A percentile compares a stretch with the other conserved stretches of the same genome.
phyloP scores from a whole-genome alignment of 1,140 invertebrate species.

The Bicyclus anynana region DNA sequence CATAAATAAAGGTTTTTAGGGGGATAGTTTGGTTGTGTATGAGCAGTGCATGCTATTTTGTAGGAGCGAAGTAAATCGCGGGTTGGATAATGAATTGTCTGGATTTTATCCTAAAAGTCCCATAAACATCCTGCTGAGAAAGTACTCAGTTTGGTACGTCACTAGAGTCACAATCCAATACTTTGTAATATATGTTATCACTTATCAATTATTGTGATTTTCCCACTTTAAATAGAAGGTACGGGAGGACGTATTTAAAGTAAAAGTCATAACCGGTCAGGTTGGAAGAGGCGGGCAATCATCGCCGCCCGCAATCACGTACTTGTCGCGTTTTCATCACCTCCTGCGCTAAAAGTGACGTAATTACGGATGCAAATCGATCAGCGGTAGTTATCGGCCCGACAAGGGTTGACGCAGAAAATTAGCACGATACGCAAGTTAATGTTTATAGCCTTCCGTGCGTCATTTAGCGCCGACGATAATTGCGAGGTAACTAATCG shows the following conservation, averaged over 20 bases:
- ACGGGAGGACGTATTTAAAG: constrained; percentile 26
- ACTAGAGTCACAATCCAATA: too few species aligned
- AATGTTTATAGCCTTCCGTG: constrained; percentile 61
- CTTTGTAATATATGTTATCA: too few species aligned
- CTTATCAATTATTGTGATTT: background rate
- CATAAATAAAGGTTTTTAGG: too few species aligned
- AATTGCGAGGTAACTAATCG: constrained; percentile 32
- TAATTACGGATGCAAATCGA: constrained; percentile 75
- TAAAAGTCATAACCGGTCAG: constrained; percentile 56
- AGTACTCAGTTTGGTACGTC: too few species aligned
- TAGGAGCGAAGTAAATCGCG: too few species aligned
- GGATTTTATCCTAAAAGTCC: too few species aligned
- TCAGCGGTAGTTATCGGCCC: constrained; percentile 63
- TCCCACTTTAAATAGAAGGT: constrained; percentile 3
- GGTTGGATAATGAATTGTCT: too few species aligned
- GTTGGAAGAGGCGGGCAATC: constrained; percentile 51
- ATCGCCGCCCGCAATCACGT: constrained; percentile 55
- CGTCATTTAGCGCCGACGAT: constrained; percentile 54
- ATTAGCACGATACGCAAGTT: constrained; percentile 62
- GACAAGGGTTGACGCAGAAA: constrained; percentile 62
- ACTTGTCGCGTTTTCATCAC: constrained; percentile 73
- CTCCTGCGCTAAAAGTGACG: constrained; percentile 68
- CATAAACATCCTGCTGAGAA: too few species aligned
- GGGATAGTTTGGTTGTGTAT: too few species aligned
- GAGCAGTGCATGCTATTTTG: too few species aligned